phyloP scores from a whole-genome alignment of 1,140 invertebrate genomes.

The Phymastichus coffea region DNA sequence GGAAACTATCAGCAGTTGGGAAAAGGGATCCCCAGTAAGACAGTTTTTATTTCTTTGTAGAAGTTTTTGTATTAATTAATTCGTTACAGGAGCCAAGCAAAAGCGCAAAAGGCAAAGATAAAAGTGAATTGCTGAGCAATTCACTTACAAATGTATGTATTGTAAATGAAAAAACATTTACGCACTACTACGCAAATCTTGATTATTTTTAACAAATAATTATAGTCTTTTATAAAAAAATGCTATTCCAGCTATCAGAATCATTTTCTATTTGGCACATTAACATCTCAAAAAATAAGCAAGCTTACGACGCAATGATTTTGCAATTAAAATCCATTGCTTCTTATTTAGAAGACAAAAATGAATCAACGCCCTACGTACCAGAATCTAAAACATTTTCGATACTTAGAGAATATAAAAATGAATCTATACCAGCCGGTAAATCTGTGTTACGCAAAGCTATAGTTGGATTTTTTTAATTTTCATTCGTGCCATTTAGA shows the following conservation, averaged over 20 bases:
- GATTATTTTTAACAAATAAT: neutral
- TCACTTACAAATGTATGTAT: neutral
- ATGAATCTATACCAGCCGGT: too few species aligned
- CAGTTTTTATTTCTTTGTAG: constrained; percentile 6
- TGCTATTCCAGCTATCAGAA: constrained; percentile 11
- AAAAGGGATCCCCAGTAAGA: constrained; percentile 21
- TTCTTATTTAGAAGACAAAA: too few species aligned
- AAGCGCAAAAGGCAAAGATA: neutral
- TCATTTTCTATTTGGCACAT: constrained; percentile 39
- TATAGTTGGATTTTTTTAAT: too few species aligned
- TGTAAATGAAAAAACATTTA: neutral
- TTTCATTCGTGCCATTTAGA: too few species aligned
- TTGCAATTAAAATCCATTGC: too few species aligned
- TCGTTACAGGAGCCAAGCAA: neutral
- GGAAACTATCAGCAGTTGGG: constrained; percentile 30
- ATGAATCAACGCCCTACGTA: too few species aligned
- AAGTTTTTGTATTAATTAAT: neutral
- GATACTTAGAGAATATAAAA: constrained; percentile 24
- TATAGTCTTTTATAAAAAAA: neutral
- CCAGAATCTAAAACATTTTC: constrained; percentile 28
- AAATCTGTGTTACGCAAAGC: too few species aligned
- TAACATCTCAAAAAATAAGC: too few species aligned
- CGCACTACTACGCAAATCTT: neutral
- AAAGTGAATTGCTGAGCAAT: too few species aligned
- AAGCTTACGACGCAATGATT: constrained; percentile 30